Base-by-base conservation (phyloP, 2,888 invertebrate genomes). In the Eumacrocentrus americanus region DNA sequence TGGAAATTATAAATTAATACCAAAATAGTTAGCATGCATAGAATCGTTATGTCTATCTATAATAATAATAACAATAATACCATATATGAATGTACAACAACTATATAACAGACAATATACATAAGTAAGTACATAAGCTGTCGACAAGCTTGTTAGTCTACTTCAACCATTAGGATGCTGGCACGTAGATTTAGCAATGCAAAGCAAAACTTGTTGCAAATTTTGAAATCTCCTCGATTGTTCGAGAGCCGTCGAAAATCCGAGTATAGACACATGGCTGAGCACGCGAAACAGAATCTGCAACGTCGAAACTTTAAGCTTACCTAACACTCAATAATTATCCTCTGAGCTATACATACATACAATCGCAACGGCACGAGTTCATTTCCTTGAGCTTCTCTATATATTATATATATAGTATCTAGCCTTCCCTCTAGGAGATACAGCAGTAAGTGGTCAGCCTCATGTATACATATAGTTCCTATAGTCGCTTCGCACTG, bases 91-190 rank as follows among this genome's bases (percentile, higher is more conserved):
- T n/a, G n/a, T n/a, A n/a, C n/a, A n/a, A n/a, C n/a, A n/a, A n/a
- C n/a, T n/a, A n/a, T n/a, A n/a, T n/a, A n/a, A n/a, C n/a, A n/a
- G n/a, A n/a, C n/a, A n/a, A n/a, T n/a, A n/a, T n/a, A 42, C 2
- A 18, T 42, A 20, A 42, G 20, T 46, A 25, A 20, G 1, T 7
- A 4, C 12, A 46, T 12, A 46, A 46, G n/a, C 25, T 46, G n/a
- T 46, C n/a, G 23, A 22, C 25, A 46, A 46, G 46, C 46, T 46
- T 46, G 46, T 46, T 46, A 46, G 23, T 22, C 7, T 7, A 23
- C 25, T 25, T 14, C n/a, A 46, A 12, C 14, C 20, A 46, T 12
- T 22, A 46, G 20, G 12, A 37, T 51, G 20, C 16, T 29, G 29
- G 4, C 9, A 29, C 9, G 29, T 29, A 29, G 4, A 29, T 29